phyloP scores from a whole-genome alignment of 2,113 vertebrate genomes.

The Phyllostomus hastatus region DNA sequence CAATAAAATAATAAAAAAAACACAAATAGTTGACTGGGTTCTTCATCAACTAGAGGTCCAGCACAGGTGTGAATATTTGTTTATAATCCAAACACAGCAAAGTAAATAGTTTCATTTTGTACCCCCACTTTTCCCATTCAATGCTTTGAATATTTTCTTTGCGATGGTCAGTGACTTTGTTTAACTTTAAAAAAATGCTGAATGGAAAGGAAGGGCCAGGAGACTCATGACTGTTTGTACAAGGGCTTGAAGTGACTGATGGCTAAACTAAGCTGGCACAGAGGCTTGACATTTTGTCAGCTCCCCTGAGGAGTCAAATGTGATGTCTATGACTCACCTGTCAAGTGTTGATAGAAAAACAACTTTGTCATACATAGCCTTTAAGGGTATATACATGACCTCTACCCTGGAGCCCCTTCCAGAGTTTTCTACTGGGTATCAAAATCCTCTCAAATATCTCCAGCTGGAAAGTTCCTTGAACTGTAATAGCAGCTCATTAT shows the following conservation, averaged over 20 bases:
- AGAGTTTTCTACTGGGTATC: slow-evolving; percentile 78
- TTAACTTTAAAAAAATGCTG: slow-evolving; percentile 54
- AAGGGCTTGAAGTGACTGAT: slow-evolving; percentile 82
- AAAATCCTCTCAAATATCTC: slow-evolving; percentile 78
- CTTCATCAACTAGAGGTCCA: slow-evolving; percentile 78
- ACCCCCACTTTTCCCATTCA: slow-evolving; percentile 40
- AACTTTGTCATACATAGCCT: slow-evolving; percentile 81
- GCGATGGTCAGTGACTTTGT: slow-evolving; percentile 66
- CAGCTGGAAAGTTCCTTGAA: slow-evolving; percentile 81
- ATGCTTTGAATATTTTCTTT: slow-evolving; percentile 65
- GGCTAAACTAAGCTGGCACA: slow-evolving; percentile 69
- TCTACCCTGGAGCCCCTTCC: slow-evolving; percentile 77
- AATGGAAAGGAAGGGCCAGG: slow-evolving; percentile 33
- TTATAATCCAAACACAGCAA: slow-evolving; percentile 76
- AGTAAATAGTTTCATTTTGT: slow-evolving; percentile 74
- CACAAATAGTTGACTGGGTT: slow-evolving; percentile 75
- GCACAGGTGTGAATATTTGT: slow-evolving; percentile 88
- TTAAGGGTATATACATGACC: slow-evolving; percentile 73
- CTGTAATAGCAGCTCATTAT: slow-evolving; percentile 77
- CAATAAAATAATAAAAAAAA: too few relatives aligned
- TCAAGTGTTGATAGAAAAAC: slow-evolving; percentile 85
- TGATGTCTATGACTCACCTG: slow-evolving; percentile 86
- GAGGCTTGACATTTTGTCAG: slow-evolving; percentile 82
- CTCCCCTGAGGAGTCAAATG: slow-evolving; percentile 75
- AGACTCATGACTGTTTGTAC: slow-evolving; percentile 77